These are phyloP conservation scores for Poecilia wingei DNA, from an alignment of 2,797 vertebrate genomes.

Conservation along the genomic window DNA sequence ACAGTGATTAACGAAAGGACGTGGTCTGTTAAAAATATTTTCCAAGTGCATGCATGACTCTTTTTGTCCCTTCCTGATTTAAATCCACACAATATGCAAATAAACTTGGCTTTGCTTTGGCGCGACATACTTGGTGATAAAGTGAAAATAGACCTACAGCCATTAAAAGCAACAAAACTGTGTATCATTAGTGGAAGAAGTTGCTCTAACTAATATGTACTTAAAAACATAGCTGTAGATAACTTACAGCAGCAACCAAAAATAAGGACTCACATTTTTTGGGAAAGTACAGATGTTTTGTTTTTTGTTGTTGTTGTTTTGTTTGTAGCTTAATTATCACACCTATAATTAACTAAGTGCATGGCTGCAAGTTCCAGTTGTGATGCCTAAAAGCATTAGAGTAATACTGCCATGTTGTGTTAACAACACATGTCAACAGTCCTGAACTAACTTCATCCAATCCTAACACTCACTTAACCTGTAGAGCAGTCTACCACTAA, in stretches of 20 bases:
- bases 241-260: slow-evolving; percentile 24
- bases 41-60: slow-evolving; percentile 73
- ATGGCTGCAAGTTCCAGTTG: slow-evolving; percentile 65
- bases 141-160: slow-evolving; percentile 41
- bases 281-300: slow-evolving; percentile 35
- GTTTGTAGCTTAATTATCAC: slow-evolving; percentile 55
- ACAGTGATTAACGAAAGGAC: slow-evolving; percentile 73
- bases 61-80: slow-evolving; percentile 36
- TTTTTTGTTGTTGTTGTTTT: slow-evolving; percentile 1
- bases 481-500: slow-evolving; percentile 41
- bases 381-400: slow-evolving; percentile 61
- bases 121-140: slow-evolving; percentile 31
- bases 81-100: slow-evolving; percentile 57
- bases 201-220: slow-evolving; percentile 31
- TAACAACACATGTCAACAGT: slow-evolving; percentile 62
- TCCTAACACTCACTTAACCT: slow-evolving; percentile 53
- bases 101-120: slow-evolving; percentile 51
- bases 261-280: slow-evolving; percentile 32
- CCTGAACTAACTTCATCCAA: slow-evolving; percentile 39
- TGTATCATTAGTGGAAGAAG: slow-evolving; percentile 47
- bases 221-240: slow-evolving; percentile 27
- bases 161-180: slow-evolving; percentile 35
- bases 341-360: slow-evolving; percentile 62
- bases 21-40: slow-evolving; percentile 73
- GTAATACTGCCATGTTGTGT: slow-evolving; percentile 49